Evolutionary conservation across 2,888 invertebrate genomes (phyloP).

Genomic region (Acanthoscelides obtectus): DNA sequence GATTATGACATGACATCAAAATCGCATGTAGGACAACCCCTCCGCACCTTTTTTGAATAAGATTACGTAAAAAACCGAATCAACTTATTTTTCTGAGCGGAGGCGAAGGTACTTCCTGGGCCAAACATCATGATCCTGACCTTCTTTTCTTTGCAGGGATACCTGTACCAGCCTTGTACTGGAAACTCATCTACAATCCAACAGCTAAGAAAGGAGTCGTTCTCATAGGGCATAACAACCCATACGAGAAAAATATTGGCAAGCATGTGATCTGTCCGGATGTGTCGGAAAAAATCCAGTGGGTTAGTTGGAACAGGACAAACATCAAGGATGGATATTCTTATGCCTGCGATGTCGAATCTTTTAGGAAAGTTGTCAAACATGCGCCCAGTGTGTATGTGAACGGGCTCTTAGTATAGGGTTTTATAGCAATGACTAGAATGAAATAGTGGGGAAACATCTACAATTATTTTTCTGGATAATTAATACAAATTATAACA

Average conservation of each 20-base stretch:
- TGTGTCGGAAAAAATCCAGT: constrained; percentile 54
- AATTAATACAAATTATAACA: too few relatives aligned
- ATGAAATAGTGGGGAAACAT: background rate
- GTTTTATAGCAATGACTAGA: background rate
- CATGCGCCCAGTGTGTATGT: constrained; percentile 54
- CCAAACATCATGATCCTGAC: too few relatives aligned
- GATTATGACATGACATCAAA: too few relatives aligned
- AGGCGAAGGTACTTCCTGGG: too few relatives aligned
- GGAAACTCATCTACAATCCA: constrained; percentile 58
- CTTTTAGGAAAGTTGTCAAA: constrained; percentile 52
- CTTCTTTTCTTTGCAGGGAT: constrained; percentile 28
- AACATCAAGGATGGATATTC: constrained; percentile 53
- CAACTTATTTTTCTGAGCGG: too few relatives aligned
- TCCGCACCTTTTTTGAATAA: too few relatives aligned
- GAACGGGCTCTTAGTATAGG: constrained; percentile 27
- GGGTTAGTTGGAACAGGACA: constrained; percentile 55
- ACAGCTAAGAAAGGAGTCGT: constrained; percentile 52
- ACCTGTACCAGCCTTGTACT: constrained; percentile 55
- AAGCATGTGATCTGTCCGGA: constrained; percentile 40
- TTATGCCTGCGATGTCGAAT: constrained; percentile 59
- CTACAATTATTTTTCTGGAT: background rate
- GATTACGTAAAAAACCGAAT: too few relatives aligned
- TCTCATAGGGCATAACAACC: constrained; percentile 62
- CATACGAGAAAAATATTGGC: constrained; percentile 37
- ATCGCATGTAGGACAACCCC: too few relatives aligned